phyloP scores from a whole-genome alignment of 2,888 invertebrate species.

The Heterodera filipjevi region DNA sequence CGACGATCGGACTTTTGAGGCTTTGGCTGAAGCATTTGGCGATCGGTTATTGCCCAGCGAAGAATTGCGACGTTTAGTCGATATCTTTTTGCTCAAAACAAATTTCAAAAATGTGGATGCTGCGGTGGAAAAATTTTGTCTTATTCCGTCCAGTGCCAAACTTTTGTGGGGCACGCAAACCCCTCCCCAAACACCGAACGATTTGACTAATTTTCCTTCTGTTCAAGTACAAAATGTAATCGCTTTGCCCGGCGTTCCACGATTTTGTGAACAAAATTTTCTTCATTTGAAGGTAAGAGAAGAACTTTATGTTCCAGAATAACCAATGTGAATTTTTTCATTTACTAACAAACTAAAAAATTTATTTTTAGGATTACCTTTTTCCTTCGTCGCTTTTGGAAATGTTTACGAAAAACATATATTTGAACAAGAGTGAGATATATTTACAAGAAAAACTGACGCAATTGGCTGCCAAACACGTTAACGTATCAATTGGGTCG shows the following conservation, averaged over 20 bases:
- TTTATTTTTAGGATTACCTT: constrained; percentile 47
- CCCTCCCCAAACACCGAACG: constrained; percentile 11
- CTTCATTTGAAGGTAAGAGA: constrained; percentile 64
- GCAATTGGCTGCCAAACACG: constrained; percentile 68
- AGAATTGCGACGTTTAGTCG: constrained; percentile 66
- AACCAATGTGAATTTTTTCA: no score
- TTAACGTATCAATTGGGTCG: constrained; percentile 71
- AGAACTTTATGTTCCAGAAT: no score
- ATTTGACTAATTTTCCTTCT: constrained; percentile 65
- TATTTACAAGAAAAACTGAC: constrained; percentile 68
- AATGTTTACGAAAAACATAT: constrained; percentile 60
- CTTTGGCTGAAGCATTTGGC: constrained; percentile 69
- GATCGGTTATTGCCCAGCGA: constrained; percentile 66
- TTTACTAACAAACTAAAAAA: no score
- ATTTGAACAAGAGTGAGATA: constrained; percentile 66
- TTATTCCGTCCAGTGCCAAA: constrained; percentile 68
- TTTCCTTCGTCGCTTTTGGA: constrained; percentile 50
- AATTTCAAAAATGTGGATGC: constrained; percentile 65
- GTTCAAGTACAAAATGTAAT: constrained; percentile 73
- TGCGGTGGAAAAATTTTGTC: constrained; percentile 55
- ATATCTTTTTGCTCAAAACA: constrained; percentile 63
- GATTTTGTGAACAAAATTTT: constrained; percentile 68
- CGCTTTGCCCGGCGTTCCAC: constrained; percentile 77
- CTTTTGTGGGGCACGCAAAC: constrained; percentile 68
- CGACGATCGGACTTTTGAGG: constrained; percentile 77